phyloP scores from a whole-genome alignment of 2,888 invertebrate genomes.

The Parthenolecanium corni region DNA sequence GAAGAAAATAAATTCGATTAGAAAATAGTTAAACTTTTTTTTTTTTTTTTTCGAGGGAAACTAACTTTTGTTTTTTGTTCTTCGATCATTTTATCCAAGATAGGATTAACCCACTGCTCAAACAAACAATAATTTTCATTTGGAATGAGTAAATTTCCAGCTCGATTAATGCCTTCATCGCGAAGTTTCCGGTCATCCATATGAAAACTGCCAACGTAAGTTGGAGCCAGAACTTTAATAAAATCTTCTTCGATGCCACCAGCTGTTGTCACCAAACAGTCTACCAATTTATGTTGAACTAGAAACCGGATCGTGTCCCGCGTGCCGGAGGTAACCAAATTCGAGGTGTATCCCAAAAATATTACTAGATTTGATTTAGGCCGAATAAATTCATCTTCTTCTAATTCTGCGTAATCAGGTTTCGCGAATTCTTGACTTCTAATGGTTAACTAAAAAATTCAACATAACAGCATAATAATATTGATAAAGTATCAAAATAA shows the following conservation, averaged over 20 bases:
- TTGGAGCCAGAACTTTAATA: slow-evolving; percentile 94
- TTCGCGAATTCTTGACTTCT: not conserved
- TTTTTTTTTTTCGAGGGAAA: too few relatives aligned
- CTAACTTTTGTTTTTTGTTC: slow-evolving; percentile 61
- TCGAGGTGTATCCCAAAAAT: slow-evolving; percentile 94
- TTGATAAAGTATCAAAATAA: too few relatives aligned
- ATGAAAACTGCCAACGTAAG: slow-evolving; percentile 82
- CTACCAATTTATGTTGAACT: slow-evolving; percentile 74
- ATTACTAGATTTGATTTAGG: slow-evolving; percentile 78
- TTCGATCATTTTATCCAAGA: slow-evolving; percentile 75
- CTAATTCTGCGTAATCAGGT: slow-evolving; percentile 54
- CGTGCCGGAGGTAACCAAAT: slow-evolving; percentile 89
- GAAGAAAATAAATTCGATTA: not conserved
- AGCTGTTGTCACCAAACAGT: slow-evolving; percentile 93
- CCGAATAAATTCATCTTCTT: slow-evolving; percentile 67
- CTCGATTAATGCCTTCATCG: slow-evolving; percentile 76
- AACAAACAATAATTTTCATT: slow-evolving; percentile 97
- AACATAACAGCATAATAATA: too few relatives aligned
- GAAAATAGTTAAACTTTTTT: not conserved
- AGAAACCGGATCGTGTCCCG: slow-evolving; percentile 82
- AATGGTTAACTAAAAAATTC: not conserved
- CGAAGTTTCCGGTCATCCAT: slow-evolving; percentile 67
- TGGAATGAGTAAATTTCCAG: slow-evolving; percentile 89
- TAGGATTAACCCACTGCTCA: slow-evolving; percentile 93
- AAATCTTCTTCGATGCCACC: slow-evolving; percentile 98